A percentile compares a stretch with the other conserved stretches of the same genome.
Evolutionary conservation across 2,113 vertebrate genomes (phyloP).

Genomic region (Otolemur garnettii): DNA sequence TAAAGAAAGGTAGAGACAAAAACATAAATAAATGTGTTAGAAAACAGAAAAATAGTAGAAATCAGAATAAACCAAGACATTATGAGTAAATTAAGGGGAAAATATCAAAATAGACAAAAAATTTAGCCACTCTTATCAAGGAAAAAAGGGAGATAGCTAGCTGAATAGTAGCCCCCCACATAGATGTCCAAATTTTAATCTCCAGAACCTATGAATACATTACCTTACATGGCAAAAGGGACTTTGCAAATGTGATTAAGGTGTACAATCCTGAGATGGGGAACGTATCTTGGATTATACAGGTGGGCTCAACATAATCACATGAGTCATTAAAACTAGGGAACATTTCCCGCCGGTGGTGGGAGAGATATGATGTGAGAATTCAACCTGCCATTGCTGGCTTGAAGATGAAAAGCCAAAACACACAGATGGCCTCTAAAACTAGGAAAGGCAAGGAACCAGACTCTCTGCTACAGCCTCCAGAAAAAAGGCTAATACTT

Average conservation of each 20-base stretch:
- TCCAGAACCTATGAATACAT: neutral
- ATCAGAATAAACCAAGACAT: conserved; percentile 26
- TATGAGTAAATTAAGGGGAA: neutral
- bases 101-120: neutral
- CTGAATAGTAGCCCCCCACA: neutral
- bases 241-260: neutral
- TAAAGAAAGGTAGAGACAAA: neutral
- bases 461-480: neutral
- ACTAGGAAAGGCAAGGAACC: neutral
- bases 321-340: neutral
- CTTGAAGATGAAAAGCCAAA: neutral
- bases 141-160: neutral
- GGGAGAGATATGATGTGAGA: neutral
- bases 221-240: neutral
- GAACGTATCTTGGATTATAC: neutral
- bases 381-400: too few species aligned
- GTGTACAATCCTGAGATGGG: too few species aligned
- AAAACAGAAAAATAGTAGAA: conserved; percentile 55
- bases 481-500: neutral
- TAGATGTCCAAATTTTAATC: neutral
- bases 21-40: neutral
- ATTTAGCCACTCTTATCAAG: neutral
- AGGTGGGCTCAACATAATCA: neutral
- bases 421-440: neutral
- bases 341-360: neutral